Percentiles rank a stretch among this genome's conserved stretches.
These are phyloP conservation scores for Tapirus terrestris DNA, from an alignment of 2,113 vertebrate species.

Conservation along the genomic window DNA sequence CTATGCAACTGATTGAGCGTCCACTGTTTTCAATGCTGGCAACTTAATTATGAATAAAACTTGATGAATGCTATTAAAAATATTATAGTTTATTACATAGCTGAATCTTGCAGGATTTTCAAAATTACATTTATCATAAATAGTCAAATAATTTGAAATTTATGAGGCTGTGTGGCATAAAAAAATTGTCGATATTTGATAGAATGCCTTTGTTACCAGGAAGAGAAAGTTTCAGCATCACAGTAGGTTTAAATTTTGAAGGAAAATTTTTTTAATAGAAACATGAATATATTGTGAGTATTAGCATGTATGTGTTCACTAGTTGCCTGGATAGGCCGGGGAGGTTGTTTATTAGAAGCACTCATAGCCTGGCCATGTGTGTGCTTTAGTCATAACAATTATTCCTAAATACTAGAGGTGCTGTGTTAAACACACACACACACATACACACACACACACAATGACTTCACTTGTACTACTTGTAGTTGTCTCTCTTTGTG, in stretches of 20 bases:
- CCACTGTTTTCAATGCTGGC: neutral
- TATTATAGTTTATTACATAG: neutral
- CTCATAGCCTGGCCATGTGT: neutral
- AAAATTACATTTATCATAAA: neutral
- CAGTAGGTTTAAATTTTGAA: neutral
- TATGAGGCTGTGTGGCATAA: neutral
- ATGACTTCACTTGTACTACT: fast-evolving
- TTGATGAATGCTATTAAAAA: neutral
- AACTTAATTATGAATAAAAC: neutral
- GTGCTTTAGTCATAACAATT: fast-evolving
- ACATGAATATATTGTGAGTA: neutral
- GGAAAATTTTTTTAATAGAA: neutral
- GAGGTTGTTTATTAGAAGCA: neutral
- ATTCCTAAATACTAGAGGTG: neutral
- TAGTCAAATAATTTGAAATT: neutral
- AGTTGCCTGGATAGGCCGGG: neutral
- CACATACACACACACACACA: fast-evolving
- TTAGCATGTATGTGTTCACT: too few relatives aligned
- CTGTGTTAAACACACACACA: fast-evolving
- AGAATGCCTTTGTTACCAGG: neutral
- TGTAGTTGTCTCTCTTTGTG: neutral
- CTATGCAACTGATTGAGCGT: fast-evolving
- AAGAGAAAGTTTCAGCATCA: neutral
- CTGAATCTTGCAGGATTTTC: neutral
- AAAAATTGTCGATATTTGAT: neutral